Evolutionary conservation across 2,113 vertebrate genomes (phyloP).

Genomic region (Phyllopteryx taeniolatus): DNA sequence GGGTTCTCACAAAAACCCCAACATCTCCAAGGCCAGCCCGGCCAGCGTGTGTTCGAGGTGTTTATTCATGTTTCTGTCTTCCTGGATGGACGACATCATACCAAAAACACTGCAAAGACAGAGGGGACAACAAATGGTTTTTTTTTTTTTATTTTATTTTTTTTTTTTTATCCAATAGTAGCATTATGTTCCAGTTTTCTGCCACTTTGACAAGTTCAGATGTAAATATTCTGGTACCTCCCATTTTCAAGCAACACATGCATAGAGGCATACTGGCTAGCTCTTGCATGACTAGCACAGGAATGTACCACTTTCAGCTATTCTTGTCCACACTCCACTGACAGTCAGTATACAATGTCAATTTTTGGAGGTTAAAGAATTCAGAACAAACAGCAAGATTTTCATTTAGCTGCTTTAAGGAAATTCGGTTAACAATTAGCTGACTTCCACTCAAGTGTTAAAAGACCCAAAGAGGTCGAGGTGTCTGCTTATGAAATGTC

Average conservation of each 20-base stretch:
- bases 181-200: conserved; percentile 64
- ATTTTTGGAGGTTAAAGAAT: conserved; percentile 43
- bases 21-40: conserved; percentile 40
- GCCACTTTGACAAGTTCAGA: conserved; percentile 53
- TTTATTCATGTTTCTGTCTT: conserved; percentile 61
- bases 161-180: conserved; percentile 51
- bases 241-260: conserved; percentile 51
- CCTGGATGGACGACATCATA: conserved; percentile 56
- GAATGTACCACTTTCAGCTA: conserved; percentile 43
- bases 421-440: conserved; percentile 30
- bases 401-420: conserved; percentile 49
- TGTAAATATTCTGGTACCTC: conserved; percentile 80
- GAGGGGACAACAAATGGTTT: conserved; percentile 30
- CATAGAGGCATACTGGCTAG: conserved; percentile 12
- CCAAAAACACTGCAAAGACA: conserved; percentile 50
- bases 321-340: conserved; percentile 64
- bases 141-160: conserved; percentile 28
- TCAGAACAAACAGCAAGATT: conserved; percentile 38
- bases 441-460: conserved; percentile 48
- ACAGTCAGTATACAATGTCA: conserved; percentile 51
- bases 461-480: conserved; percentile 49
- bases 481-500: conserved; percentile 50
- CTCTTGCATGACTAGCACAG: conserved; percentile 34
- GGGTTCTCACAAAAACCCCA: conserved; percentile 38
- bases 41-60: conserved; percentile 21